These are phyloP conservation scores for Blastobasis lacticolella DNA, from an alignment of 2,888 invertebrate species.

Conservation along the genomic window DNA sequence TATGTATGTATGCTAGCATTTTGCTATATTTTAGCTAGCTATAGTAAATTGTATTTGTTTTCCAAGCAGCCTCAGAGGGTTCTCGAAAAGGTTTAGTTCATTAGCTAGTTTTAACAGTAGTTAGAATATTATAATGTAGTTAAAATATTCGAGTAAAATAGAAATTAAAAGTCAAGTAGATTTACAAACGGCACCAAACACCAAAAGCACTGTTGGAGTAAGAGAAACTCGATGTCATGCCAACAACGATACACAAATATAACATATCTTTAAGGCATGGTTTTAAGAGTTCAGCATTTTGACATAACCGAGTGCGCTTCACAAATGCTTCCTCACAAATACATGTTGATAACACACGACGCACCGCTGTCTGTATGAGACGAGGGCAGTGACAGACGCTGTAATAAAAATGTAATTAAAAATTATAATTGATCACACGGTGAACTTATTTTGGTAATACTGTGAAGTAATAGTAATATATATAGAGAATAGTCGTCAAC, in stretches of 20 bases:
- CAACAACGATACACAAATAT: constrained; percentile 30
- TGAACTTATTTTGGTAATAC: no score
- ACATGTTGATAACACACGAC: constrained; percentile 29
- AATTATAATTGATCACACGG: no score
- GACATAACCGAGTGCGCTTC: constrained; percentile 45
- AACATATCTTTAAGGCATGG: constrained; percentile 52
- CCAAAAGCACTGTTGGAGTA: constrained; percentile 9
- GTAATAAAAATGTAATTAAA: no score
- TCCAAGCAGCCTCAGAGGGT: constrained; percentile 44
- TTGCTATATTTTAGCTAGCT: no score
- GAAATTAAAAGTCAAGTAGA: not conserved
- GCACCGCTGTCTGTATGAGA: constrained; percentile 14
- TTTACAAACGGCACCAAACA: constrained; percentile 14
- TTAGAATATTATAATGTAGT: constrained; percentile 35
- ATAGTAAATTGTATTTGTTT: constrained; percentile 19
- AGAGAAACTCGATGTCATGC: constrained; percentile 58
- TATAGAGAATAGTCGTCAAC: no score
- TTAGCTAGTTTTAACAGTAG: constrained; percentile 12
- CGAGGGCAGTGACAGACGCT: no score
- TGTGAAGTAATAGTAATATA: no score
- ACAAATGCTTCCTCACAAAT: constrained; percentile 41
- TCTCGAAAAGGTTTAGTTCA: constrained; percentile 48
- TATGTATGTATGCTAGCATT: no score
- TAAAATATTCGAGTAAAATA: constrained; percentile 17
- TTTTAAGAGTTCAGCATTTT: constrained; percentile 48